A percentile compares a stretch with the other conserved stretches of the same genome.
Conservation (phyloP, 2,797 vertebrate genomes). For the Takifugu ocellatus region DNA sequence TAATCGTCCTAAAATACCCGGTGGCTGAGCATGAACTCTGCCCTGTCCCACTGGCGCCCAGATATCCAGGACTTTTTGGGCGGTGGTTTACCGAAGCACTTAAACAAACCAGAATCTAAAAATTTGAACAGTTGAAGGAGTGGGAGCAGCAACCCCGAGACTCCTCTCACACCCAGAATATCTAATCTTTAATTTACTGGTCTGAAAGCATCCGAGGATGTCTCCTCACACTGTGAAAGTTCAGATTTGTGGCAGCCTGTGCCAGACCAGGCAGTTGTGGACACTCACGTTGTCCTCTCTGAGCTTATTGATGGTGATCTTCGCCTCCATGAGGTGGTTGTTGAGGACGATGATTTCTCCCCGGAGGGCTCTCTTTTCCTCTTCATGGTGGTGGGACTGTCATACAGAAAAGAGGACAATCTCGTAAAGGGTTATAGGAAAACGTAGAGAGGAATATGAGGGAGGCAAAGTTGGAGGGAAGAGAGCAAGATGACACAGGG, state of each 20-base stretch:
- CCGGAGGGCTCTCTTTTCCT: conserved; percentile 91
- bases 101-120: conserved; percentile 6
- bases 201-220: neutral
- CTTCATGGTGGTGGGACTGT: conserved; percentile 91
- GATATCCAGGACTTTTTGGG: conserved; percentile 31
- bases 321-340: conserved; percentile 95
- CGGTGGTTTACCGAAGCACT: neutral
- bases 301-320: conserved; percentile 94
- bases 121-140: conserved; percentile 12
- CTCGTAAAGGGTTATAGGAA: conserved; percentile 18
- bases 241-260: neutral
- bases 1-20: conserved; percentile 57
- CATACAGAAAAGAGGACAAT: conserved; percentile 8
- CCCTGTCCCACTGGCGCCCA: conserved; percentile 40
- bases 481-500: conserved; percentile 38
- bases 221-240: neutral
- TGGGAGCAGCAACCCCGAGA: neutral
- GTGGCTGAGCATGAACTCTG: conserved; percentile 48
- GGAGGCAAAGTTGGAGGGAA: conserved; percentile 33
- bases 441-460: conserved; percentile 24
- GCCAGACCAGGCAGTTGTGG: neutral
- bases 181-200: conserved; percentile 11
- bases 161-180: conserved; percentile 4
- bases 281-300: conserved; percentile 93
- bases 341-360: conserved; percentile 94